Evolutionary conservation across 1,140 invertebrate genomes (phyloP).

Genomic region (Arctopsyche grandis): DNA sequence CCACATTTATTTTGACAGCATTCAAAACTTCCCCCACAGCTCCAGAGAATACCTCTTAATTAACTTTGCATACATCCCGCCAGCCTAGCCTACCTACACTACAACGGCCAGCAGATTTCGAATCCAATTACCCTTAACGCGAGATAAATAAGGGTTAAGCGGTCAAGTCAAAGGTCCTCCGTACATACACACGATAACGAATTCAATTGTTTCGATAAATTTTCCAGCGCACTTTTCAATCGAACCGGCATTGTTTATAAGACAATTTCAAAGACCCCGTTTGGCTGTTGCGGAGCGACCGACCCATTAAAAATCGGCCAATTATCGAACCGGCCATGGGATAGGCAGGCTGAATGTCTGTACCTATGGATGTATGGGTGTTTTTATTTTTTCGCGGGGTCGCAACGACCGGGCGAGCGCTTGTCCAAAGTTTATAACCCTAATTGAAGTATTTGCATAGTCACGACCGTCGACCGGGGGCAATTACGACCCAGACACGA

Average conservation of each 20-base stretch:
- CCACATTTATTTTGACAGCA: not conserved
- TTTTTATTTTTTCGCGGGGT: not conserved
- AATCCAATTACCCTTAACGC: too few relatives aligned
- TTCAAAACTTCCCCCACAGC: not conserved
- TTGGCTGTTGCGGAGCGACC: not conserved
- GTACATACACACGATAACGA: not conserved
- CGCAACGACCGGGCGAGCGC: not conserved
- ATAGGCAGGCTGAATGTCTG: not conserved
- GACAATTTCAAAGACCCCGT: not conserved
- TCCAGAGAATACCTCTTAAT: too few relatives aligned
- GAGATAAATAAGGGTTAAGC: too few relatives aligned
- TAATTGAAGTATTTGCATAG: constrained; percentile 53
- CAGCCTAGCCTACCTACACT: too few relatives aligned
- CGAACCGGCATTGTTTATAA: constrained; percentile 14
- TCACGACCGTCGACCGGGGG: constrained; percentile 46
- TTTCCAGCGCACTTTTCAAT: not conserved
- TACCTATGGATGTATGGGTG: not conserved
- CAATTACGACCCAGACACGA: constrained; percentile 49
- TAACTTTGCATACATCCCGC: too few relatives aligned
- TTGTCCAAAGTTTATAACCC: constrained; percentile 49
- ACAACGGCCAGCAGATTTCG: too few relatives aligned
- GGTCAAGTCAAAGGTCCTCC: too few relatives aligned
- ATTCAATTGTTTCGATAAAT: not conserved
- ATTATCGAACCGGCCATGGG: constrained; percentile 5
- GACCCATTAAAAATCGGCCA: constrained; percentile 39